phyloP scores from a whole-genome alignment of 1,140 invertebrate species.

The Ruditapes philippinarum region DNA sequence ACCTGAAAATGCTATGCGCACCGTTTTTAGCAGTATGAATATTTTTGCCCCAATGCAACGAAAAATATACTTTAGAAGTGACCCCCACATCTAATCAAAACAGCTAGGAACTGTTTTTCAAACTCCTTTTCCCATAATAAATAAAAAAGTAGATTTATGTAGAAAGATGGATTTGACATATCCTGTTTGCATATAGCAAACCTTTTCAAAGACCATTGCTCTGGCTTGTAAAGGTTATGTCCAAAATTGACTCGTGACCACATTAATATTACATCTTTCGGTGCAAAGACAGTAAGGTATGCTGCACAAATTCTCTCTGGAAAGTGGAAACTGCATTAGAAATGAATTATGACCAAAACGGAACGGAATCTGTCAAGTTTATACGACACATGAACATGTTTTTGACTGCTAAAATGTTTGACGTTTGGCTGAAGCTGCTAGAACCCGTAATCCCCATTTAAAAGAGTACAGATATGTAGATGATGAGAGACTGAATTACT shows the following conservation, averaged over 20 bases:
- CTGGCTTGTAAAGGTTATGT: background rate
- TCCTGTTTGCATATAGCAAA: conserved; percentile 7
- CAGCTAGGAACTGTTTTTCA: background rate
- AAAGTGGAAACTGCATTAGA: conserved; percentile 53
- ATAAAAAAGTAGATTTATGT: no score
- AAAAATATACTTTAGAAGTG: conserved; percentile 4
- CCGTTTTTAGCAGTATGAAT: background rate
- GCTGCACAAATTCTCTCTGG: conserved; percentile 48
- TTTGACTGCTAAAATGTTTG: conserved; percentile 56
- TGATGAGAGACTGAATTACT: conserved; percentile 24
- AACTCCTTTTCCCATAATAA: conserved; percentile 31
- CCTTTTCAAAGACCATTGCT: conserved; percentile 14
- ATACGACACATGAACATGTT: conserved; percentile 62
- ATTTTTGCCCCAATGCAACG: background rate
- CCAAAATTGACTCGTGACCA: conserved; percentile 18
- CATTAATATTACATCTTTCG: background rate
- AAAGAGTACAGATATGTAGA: background rate
- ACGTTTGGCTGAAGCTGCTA: background rate
- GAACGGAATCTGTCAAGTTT: conserved; percentile 54
- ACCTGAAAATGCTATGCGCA: background rate
- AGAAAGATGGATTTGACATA: conserved; percentile 21
- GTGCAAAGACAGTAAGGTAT: background rate
- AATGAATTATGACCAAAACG: background rate
- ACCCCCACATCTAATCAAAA: conserved; percentile 19
- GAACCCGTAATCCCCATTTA: conserved; percentile 4